A percentile compares a stretch with the other conserved stretches of the same genome.
phyloP scores from a whole-genome alignment of 92 coral and sea anemone species.

The Porites rus region DNA sequence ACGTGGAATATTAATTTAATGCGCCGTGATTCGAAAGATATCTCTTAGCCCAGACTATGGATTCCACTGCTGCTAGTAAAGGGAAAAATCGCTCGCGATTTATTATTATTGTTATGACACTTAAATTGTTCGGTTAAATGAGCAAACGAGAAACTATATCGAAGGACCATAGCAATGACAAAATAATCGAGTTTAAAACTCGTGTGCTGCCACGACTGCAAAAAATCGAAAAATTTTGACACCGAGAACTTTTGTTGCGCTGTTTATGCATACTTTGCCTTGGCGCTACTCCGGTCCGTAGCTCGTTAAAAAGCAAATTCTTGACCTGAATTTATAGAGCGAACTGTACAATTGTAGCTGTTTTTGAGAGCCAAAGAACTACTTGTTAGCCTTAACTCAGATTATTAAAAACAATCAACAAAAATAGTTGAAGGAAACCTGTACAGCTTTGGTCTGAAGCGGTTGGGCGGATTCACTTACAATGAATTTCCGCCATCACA shows the following conservation, averaged over 20 bases:
- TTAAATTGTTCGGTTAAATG: not conserved
- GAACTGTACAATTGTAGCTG: not conserved
- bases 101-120: not conserved
- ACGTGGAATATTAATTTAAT: slow-evolving; percentile 4
- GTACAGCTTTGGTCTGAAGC: not conserved
- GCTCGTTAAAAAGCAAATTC: slow-evolving; percentile 2
- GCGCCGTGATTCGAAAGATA: not conserved
- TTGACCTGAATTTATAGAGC: not conserved
- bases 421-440: not conserved
- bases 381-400: too few species aligned
- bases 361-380: not conserved
- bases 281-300: too few species aligned
- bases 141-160: not conserved
- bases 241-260: not conserved
- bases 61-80: not conserved
- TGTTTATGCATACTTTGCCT: not conserved
- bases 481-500: not conserved
- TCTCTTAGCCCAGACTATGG: not conserved
- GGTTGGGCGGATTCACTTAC: not conserved
- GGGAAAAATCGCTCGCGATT: not conserved
- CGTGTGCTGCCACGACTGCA: not conserved
- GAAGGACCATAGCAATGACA: not conserved
- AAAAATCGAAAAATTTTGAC: not conserved
- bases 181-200: not conserved
- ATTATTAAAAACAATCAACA: not conserved